Conservation (phyloP, 1,140 invertebrate species). For the Stegodyphus mimosarum region DNA sequence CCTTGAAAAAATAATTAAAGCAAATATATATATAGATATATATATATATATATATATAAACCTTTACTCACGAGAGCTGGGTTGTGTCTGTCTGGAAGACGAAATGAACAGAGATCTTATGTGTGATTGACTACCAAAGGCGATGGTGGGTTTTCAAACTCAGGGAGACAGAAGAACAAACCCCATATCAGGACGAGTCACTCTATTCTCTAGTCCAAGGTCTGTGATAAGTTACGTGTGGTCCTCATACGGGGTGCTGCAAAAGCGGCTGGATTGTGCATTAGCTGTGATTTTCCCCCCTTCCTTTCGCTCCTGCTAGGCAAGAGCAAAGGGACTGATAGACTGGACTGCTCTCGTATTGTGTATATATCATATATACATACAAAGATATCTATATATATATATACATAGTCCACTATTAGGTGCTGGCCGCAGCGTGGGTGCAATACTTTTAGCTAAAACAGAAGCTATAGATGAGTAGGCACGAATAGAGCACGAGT, state of each 20-base stretch:
- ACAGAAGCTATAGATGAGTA: constrained; percentile 55
- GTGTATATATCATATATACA: constrained; percentile 58
- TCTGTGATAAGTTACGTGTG: constrained; percentile 61
- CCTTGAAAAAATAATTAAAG: constrained; percentile 43
- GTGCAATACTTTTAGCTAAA: constrained; percentile 59
- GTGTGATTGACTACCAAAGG: constrained; percentile 1
- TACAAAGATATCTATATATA: constrained; percentile 32
- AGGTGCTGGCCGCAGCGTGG: constrained; percentile 60
- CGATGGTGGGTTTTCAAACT: constrained; percentile 47
- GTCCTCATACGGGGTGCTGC: constrained; percentile 55
- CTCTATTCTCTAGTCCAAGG: constrained; percentile 55
- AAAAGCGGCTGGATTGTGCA: constrained; percentile 40
- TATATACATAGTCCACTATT: constrained; percentile 57
- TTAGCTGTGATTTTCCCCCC: constrained; percentile 52
- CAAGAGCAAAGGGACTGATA: constrained; percentile 46
- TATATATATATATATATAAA: neutral
- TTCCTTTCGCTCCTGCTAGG: constrained; percentile 54
- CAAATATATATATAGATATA: neutral
- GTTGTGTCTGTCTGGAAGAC: neutral
- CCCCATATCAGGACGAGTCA: constrained; percentile 61
- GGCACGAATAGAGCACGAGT: constrained; percentile 58
- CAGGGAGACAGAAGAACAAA: constrained; percentile 56
- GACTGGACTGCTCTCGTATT: constrained; percentile 57
- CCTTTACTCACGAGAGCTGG: constrained; percentile 42
- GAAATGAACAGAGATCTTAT: neutral